These are phyloP conservation scores for Lucilia sericata DNA, from an alignment of 1,140 invertebrate genomes.

Conservation along the genomic window DNA sequence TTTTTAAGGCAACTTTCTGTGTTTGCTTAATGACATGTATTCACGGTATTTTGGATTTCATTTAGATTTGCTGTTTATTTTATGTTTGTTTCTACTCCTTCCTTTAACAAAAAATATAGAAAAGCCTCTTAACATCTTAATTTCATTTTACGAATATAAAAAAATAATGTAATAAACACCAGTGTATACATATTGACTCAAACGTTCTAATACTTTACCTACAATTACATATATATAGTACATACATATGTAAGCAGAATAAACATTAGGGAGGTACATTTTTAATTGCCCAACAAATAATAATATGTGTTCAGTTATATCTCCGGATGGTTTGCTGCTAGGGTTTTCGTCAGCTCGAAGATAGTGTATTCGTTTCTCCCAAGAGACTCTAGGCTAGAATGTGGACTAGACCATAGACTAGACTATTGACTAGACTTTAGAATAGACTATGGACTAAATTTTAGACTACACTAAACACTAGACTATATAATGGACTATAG, in stretches of 20 bases:
- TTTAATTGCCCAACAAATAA: no score
- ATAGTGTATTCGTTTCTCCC: no score
- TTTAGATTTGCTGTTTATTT: background rate
- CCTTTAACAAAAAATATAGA: background rate
- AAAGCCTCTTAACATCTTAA: conserved; percentile 43
- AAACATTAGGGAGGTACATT: background rate
- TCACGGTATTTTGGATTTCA: conserved; percentile 38
- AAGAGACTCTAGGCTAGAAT: no score
- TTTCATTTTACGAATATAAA: conserved; percentile 22
- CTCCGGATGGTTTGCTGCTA: no score
- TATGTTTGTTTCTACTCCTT: background rate
- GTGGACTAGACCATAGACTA: no score
- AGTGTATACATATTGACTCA: background rate
- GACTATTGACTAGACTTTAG: no score
- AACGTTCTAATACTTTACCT: no score
- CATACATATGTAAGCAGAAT: background rate
- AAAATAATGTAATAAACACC: conserved; percentile 33
- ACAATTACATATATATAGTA: background rate
- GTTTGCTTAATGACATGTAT: conserved; percentile 32
- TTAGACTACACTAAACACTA: no score
- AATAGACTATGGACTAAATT: no score
- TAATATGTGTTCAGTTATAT: no score
- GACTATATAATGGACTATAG: no score
- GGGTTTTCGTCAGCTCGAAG: no score
- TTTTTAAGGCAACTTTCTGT: conserved; percentile 4